Base-by-base conservation (phyloP, 2,888 invertebrate genomes). In the Oeneis ivallda region DNA sequence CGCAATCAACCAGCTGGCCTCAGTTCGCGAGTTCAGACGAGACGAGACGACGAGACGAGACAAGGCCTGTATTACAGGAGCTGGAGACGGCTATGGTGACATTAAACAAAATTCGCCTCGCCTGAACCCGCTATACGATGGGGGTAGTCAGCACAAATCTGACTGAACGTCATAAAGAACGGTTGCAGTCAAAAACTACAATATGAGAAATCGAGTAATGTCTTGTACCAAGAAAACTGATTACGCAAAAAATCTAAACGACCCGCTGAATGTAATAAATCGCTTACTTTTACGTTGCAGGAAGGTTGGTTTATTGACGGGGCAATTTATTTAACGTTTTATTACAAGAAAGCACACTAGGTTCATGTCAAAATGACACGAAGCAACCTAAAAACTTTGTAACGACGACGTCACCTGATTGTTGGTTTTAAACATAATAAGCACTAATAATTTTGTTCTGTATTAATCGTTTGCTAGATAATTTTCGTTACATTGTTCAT, bases 291-390 rank as follows among this genome's bases (percentile, higher is more conserved):
- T 82, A 82, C 83, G 80, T 73, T 81, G 79, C 72, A 76, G 73
- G 73, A n/a, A n/a, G n/a, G n/a, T n/a, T n/a, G n/a, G 75, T 78
- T 76, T 79, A 75, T 78, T 75, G 77, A 78, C 70, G 65, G 67
- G 73, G 78, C 78, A 84, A 84, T 88, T 87, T 81, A 79, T 77
- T 78, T 80, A 79, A 77, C 72, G 81, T 83, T 86, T 85, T 84
- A 86, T 82, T 81, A 79, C 81, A 81, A 74, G 77, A 81, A 81
- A 82, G 79, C 82, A 84, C 82, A 84, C 78, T 78, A 83, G n/a
- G n/a, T n/a, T n/a, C 78, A 86, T 84, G 89, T 89, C 89, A 90
- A 76, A 74, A 74, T 89, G 89, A 86, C 89, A 87, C 84, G 86
- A 19, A 80, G 79, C 85, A 78, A 76, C 77, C 78, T 79, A 78